Conservation (phyloP, 2,113 vertebrate genomes). For the Laticauda laticaudata region DNA sequence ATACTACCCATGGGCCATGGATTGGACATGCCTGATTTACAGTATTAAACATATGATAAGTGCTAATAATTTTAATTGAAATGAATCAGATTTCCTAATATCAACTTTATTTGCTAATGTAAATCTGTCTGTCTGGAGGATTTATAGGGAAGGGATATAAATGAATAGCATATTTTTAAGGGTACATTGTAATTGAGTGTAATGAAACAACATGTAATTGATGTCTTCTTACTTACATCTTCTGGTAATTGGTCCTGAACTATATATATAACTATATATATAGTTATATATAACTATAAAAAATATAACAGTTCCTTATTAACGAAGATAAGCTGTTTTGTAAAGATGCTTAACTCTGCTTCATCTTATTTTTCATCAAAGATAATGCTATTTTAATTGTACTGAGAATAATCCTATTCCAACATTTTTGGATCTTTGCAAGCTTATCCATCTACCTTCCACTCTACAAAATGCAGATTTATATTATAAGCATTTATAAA, state of each 20-base stretch:
- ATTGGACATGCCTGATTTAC: slow-evolving; percentile 22
- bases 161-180: not conserved
- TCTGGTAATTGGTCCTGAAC: not conserved
- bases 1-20: not conserved
- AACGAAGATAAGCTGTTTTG: slow-evolving; percentile 27
- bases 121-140: not conserved
- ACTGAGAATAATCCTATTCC: slow-evolving; percentile 30
- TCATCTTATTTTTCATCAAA: slow-evolving; percentile 31
- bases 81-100: slow-evolving; percentile 60
- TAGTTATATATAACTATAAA: not conserved
- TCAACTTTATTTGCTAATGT: slow-evolving; percentile 37
- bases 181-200: slow-evolving; percentile 12
- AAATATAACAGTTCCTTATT: slow-evolving; percentile 28
- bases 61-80: slow-evolving; percentile 65
- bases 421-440: slow-evolving; percentile 25
- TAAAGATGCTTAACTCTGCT: slow-evolving; percentile 33
- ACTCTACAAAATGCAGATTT: not conserved
- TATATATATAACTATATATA: too few relatives aligned
- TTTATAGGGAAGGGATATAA: slow-evolving; percentile 15
- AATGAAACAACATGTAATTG: slow-evolving; percentile 18
- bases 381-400: slow-evolving; percentile 35
- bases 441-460: not conserved
- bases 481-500: slow-evolving; percentile 13
- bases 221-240: slow-evolving; percentile 23
- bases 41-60: slow-evolving; percentile 68